Conservation (phyloP, 1,140 invertebrate genomes). For the Halesus radiatus region DNA sequence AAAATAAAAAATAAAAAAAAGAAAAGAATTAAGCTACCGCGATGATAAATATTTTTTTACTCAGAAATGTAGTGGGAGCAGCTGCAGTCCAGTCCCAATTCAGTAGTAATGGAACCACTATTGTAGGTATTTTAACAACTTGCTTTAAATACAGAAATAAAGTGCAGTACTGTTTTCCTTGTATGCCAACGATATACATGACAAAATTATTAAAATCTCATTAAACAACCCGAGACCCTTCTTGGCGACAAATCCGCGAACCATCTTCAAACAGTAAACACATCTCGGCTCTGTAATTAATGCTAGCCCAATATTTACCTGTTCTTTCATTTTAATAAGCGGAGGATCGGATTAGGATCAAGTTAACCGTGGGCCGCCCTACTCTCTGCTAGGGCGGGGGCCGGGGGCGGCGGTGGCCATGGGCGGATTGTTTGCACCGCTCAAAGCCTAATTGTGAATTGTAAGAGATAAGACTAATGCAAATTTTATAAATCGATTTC, state of each 20-base stretch:
- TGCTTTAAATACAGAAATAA: too few relatives aligned
- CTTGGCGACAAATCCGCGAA: background rate
- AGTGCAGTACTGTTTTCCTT: too few relatives aligned
- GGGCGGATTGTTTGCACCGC: constrained; percentile 39
- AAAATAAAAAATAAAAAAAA: too few relatives aligned
- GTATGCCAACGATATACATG: too few relatives aligned
- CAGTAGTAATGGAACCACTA: too few relatives aligned
- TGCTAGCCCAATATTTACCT: constrained; percentile 52
- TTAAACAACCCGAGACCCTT: background rate
- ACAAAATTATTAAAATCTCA: too few relatives aligned
- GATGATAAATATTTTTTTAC: too few relatives aligned
- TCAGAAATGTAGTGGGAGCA: too few relatives aligned
- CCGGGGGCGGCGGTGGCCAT: background rate
- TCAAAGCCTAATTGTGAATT: constrained; percentile 47
- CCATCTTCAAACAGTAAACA: constrained; percentile 9
- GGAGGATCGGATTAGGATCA: constrained; percentile 53
- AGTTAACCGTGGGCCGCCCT: constrained; percentile 38
- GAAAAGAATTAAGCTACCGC: too few relatives aligned
- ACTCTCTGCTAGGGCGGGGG: background rate
- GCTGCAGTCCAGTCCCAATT: too few relatives aligned
- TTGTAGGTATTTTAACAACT: too few relatives aligned
- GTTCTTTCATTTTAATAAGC: constrained; percentile 55
- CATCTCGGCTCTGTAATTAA: constrained; percentile 45
- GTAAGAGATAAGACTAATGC: constrained; percentile 46
- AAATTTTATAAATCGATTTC: constrained; percentile 51